phyloP scores from a whole-genome alignment of 2,888 invertebrate species.

The Apeira syringaria region DNA sequence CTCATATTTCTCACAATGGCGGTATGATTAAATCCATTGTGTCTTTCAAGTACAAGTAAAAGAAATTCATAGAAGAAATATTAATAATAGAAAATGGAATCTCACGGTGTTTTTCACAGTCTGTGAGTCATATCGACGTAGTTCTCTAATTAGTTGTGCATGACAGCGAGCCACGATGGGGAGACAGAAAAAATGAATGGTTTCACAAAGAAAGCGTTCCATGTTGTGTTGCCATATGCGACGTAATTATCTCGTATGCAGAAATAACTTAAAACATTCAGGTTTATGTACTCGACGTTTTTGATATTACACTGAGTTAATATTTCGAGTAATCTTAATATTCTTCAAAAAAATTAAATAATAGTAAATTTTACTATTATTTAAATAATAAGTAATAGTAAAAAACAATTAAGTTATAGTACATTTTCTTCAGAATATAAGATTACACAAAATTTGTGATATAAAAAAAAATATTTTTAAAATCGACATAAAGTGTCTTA shows the following conservation, averaged over 20 bases:
- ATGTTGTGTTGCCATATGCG: slow-evolving; percentile 39
- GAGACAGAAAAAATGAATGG: slow-evolving; percentile 47
- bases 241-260: slow-evolving; percentile 15
- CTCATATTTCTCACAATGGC: slow-evolving; percentile 16
- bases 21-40: slow-evolving; percentile 13
- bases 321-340: too few relatives aligned
- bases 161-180: slow-evolving; percentile 56
- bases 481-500: too few relatives aligned
- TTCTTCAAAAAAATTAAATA: too few relatives aligned
- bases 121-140: slow-evolving; percentile 17
- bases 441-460: too few relatives aligned
- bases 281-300: too few relatives aligned
- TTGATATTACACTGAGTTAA: too few relatives aligned
- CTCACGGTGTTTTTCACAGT: slow-evolving; percentile 42
- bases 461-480: too few relatives aligned
- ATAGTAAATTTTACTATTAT: too few relatives aligned
- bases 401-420: too few relatives aligned
- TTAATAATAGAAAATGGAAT: slow-evolving; percentile 38
- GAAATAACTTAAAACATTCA: too few relatives aligned
- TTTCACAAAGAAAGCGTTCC: slow-evolving; percentile 72
- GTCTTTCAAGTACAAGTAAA: slow-evolving; percentile 4
- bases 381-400: too few relatives aligned
- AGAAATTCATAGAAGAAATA: slow-evolving; percentile 26
- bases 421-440: too few relatives aligned
- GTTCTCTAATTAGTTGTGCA: slow-evolving; percentile 68